Percentiles rank a stretch among this genome's conserved stretches.
Evolutionary conservation across 2,888 invertebrate genomes (phyloP).

Genomic region (Sphaeridia pumilis): DNA sequence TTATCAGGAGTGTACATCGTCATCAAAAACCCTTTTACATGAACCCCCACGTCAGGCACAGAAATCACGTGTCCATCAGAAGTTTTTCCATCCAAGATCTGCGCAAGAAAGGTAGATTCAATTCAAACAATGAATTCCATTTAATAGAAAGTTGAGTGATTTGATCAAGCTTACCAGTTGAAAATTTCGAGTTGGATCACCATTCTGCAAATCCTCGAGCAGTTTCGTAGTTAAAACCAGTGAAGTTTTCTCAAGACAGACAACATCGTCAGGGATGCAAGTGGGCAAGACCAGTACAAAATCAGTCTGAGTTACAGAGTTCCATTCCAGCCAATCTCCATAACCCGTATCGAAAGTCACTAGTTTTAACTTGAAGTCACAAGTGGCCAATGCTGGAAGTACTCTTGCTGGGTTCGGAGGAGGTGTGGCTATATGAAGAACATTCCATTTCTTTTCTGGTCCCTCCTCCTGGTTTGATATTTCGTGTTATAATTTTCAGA

Average conservation of each 20-base stretch:
- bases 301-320: conserved; percentile 22
- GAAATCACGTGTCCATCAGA: no score
- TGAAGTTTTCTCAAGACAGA: no score
- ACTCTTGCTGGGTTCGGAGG: not conserved
- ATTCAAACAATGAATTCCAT: no score
- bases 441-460: not conserved
- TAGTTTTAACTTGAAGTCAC: conserved; percentile 16
- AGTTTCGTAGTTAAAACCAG: conserved; percentile 17
- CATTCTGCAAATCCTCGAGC: conserved; percentile 10
- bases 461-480: no score
- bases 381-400: not conserved
- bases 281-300: conserved; percentile 20
- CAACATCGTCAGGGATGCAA: conserved; percentile 1
- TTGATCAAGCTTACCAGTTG: conserved; percentile 17
- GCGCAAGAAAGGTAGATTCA: no score
- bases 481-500: no score
- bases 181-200: conserved; percentile 10
- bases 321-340: conserved; percentile 26
- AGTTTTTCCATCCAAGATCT: no score
- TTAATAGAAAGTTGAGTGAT: no score
- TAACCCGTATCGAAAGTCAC: conserved; percentile 19
- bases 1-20: no score
- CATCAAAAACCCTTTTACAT: no score
- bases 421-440: not conserved
- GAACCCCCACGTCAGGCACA: no score